Evolutionary conservation across 2,113 vertebrate species (phyloP).

Genomic region (Prinia subflava): DNA sequence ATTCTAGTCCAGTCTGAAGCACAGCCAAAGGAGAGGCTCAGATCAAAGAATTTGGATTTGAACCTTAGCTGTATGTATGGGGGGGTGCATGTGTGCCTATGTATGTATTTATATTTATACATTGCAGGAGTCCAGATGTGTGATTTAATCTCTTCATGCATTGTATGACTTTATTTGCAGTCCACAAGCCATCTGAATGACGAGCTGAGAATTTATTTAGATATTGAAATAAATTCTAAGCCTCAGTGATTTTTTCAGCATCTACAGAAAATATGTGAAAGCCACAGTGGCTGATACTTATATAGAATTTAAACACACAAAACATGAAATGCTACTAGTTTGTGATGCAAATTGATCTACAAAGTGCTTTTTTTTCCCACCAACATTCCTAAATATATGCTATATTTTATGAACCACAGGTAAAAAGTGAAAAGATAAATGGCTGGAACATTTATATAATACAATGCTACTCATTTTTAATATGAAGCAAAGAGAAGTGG

Average conservation of each 20-base stretch:
- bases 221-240: constrained; percentile 61
- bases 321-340: background rate
- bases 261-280: background rate
- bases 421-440: background rate
- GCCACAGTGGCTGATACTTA: background rate
- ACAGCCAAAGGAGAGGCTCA: background rate
- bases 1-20: background rate
- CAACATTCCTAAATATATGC: background rate
- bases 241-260: background rate
- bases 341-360: background rate
- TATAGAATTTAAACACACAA: constrained; percentile 6
- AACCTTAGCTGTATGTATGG: background rate
- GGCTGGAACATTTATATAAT: background rate
- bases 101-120: constrained; percentile 36
- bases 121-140: background rate
- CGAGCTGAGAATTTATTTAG: constrained; percentile 42
- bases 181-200: constrained; percentile 23
- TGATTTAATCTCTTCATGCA: background rate
- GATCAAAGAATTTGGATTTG: background rate
- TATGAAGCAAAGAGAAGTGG: background rate
- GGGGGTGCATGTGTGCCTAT: fast-evolving
- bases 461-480: background rate
- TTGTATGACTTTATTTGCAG: constrained; percentile 14
- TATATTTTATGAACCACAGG: background rate
- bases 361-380: background rate